These are phyloP conservation scores for Scaptomyza hsui DNA, from an alignment of 1,140 invertebrate genomes.

Conservation along the genomic window DNA sequence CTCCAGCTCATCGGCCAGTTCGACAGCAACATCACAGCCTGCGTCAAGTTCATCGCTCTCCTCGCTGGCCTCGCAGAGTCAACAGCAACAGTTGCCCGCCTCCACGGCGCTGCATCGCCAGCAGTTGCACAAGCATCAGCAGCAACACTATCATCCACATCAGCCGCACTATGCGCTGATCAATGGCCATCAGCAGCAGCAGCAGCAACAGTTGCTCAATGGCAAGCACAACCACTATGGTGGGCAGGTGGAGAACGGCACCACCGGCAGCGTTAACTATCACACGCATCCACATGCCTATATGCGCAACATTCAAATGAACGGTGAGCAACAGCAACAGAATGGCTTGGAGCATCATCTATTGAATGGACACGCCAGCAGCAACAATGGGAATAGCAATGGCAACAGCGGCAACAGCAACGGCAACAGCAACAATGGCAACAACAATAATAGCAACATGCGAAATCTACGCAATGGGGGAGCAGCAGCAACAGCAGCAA, in stretches of 20 bases:
- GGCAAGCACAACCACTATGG: constrained; percentile 42
- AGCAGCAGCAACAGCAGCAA: constrained; percentile 31
- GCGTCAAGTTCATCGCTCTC: constrained; percentile 79
- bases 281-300: constrained; percentile 29
- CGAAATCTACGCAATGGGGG: too few species aligned
- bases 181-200: constrained; percentile 70
- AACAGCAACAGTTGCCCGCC: constrained; percentile 67
- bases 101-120: constrained; percentile 55
- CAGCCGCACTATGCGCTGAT: constrained; percentile 64
- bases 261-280: constrained; percentile 14
- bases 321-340: constrained; percentile 38
- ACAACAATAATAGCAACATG: constrained; percentile 11
- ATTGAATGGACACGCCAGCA: constrained; percentile 56
- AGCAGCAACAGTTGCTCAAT: constrained; percentile 39
- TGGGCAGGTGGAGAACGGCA: constrained; percentile 33
- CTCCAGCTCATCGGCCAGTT: constrained; percentile 79
- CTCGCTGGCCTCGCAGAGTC: constrained; percentile 75
- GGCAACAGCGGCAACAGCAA: constrained; percentile 15
- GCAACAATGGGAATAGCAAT: constrained; percentile 10
- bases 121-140: constrained; percentile 60
- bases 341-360: constrained; percentile 65
- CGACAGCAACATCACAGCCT: constrained; percentile 78
- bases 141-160: constrained; percentile 56
- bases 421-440: constrained; percentile 7
- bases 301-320: constrained; percentile 25